These are phyloP conservation scores for Calephelis virginiensis DNA, from an alignment of 1,140 invertebrate genomes.

Conservation along the genomic window DNA sequence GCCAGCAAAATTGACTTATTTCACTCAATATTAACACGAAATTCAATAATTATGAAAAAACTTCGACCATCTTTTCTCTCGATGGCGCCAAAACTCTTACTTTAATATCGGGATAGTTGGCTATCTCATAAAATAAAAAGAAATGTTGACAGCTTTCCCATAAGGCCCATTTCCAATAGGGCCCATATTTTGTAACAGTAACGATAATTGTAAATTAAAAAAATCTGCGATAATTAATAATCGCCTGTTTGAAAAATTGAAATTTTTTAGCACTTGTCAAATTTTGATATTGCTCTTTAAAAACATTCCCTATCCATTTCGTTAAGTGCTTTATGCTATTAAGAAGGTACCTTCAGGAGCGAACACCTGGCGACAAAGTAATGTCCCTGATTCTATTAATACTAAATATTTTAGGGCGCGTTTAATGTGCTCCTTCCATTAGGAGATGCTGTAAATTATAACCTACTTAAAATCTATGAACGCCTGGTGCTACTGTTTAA, in stretches of 20 bases:
- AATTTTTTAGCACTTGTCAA: slow-evolving; percentile 11
- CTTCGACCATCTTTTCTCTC: no score
- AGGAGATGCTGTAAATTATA: slow-evolving; percentile 65
- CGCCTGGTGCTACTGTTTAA: slow-evolving; percentile 46
- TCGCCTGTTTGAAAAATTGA: neutral
- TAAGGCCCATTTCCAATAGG: no score
- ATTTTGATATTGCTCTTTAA: slow-evolving; percentile 23
- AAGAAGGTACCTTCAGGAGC: slow-evolving; percentile 39
- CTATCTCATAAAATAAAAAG: no score
- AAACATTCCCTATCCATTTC: slow-evolving; percentile 37
- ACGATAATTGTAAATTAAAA: no score
- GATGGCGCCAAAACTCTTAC: no score
- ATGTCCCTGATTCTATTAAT: slow-evolving; percentile 62
- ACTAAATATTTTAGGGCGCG: slow-evolving; percentile 57
- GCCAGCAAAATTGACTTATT: no score
- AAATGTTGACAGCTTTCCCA: no score
- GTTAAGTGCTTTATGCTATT: slow-evolving; percentile 49
- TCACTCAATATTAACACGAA: no score
- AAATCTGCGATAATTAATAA: no score
- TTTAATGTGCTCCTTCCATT: slow-evolving; percentile 71
- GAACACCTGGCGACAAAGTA: slow-evolving; percentile 51
- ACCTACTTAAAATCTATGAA: slow-evolving; percentile 48
- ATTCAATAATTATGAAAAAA: no score
- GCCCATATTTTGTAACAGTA: no score
- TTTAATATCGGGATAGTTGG: no score